These are phyloP conservation scores for Oligia strigilis DNA, from an alignment of 2,888 invertebrate genomes.

Conservation along the genomic window DNA sequence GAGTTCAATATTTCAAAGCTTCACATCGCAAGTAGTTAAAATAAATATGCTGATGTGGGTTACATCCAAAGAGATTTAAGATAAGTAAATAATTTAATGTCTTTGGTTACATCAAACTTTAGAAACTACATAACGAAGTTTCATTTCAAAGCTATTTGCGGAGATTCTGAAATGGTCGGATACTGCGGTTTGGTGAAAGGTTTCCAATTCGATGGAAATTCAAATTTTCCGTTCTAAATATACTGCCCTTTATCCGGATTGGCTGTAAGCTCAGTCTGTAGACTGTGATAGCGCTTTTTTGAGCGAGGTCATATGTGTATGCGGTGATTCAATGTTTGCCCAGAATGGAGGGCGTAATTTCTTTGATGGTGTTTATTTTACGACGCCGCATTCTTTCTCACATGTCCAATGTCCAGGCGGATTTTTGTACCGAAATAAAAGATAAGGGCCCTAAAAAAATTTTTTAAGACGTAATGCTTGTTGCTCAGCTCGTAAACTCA, in stretches of 20 bases:
- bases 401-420: conserved; percentile 35
- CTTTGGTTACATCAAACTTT: conserved; percentile 24
- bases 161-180: conserved; percentile 16
- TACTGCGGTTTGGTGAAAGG: conserved; percentile 10
- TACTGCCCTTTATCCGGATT: conserved; percentile 14
- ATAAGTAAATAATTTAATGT: too few relatives aligned
- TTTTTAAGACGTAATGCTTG: conserved; percentile 28
- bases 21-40: conserved; percentile 17
- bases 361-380: conserved; percentile 61
- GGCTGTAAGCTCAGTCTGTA: conserved; percentile 8
- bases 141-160: conserved; percentile 3
- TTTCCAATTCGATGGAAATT: conserved; percentile 13
- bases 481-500: conserved; percentile 42
- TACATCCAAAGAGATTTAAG: conserved; percentile 9
- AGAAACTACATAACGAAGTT: conserved; percentile 12
- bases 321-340: conserved; percentile 57
- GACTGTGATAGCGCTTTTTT: conserved; percentile 53
- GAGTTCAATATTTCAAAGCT: conserved; percentile 37
- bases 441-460: conserved; percentile 21
- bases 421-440: conserved; percentile 49
- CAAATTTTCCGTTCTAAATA: conserved; percentile 17
- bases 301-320: conserved; percentile 49
- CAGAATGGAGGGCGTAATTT: conserved; percentile 50
- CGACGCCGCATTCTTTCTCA: conserved; percentile 43
- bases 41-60: conserved; percentile 11